Conservation (phyloP, 2,888 invertebrate species). For the Drosophila cyrtoloma region DNA sequence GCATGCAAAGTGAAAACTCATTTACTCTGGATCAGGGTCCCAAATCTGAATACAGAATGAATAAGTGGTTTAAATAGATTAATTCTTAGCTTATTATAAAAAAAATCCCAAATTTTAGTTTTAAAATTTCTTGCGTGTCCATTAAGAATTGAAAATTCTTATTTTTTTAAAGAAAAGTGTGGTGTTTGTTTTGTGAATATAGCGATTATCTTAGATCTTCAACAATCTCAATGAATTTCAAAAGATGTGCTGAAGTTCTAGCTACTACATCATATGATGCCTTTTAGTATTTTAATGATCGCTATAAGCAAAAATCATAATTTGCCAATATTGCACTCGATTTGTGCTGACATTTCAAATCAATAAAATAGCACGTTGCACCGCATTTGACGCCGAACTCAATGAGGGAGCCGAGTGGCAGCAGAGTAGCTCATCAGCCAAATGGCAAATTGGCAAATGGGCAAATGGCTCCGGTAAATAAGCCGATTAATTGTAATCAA, state of each 20-base stretch:
- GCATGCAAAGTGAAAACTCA: slow-evolving; percentile 6
- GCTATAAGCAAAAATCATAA: neutral
- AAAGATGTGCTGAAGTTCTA: neutral
- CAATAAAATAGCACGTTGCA: slow-evolving; percentile 65
- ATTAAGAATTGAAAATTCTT: neutral
- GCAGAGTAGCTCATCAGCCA: slow-evolving; percentile 37
- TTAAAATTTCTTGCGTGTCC: neutral
- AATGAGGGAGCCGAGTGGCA: slow-evolving; percentile 8
- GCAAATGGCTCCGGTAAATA: slow-evolving; percentile 64
- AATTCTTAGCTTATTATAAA: neutral
- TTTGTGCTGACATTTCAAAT: slow-evolving; percentile 64
- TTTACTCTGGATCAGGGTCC: neutral
- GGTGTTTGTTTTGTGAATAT: neutral
- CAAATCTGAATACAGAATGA: neutral
- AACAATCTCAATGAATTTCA: neutral
- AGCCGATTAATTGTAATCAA: slow-evolving; percentile 81
- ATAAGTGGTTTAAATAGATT: neutral
- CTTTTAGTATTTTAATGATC: neutral
- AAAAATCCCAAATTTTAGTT: neutral
- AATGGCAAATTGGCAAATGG: slow-evolving; percentile 46
- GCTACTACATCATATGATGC: neutral
- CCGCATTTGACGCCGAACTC: slow-evolving; percentile 27
- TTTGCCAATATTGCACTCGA: slow-evolving; percentile 27
- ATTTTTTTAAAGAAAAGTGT: neutral
- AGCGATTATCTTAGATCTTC: neutral